Percentiles rank a stretch among this genome's conserved stretches.
phyloP scores from a whole-genome alignment of 2,113 vertebrate genomes.

The Oryzias curvinotus region DNA sequence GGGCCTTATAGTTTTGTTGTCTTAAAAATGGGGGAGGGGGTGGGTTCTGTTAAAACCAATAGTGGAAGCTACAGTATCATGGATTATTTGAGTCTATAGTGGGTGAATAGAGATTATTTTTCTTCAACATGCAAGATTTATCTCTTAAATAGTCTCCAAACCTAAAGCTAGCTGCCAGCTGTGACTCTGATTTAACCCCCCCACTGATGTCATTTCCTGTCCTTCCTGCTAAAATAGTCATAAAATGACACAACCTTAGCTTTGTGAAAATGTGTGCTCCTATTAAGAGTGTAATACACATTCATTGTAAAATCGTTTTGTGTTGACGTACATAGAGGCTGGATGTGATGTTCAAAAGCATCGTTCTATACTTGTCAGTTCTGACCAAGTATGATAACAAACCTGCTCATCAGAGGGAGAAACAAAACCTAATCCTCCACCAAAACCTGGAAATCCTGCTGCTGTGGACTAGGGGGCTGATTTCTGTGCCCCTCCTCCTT shows the following conservation, averaged over 20 bases:
- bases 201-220: slow-evolving; percentile 22
- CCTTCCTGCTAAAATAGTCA: slow-evolving; percentile 16
- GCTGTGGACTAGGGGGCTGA: slow-evolving; percentile 14
- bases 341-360: no score
- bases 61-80: background rate
- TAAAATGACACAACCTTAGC: slow-evolving; percentile 1
- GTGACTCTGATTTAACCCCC: slow-evolving; percentile 11
- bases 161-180: slow-evolving; percentile 17
- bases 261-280: slow-evolving; percentile 2
- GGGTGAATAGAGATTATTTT: no score
- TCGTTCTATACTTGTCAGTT: background rate
- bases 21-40: background rate
- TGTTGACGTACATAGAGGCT: background rate
- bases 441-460: slow-evolving; percentile 23
- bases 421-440: slow-evolving; percentile 27
- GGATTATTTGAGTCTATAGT: no score
- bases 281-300: background rate
- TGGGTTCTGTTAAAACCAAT: background rate
- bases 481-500: slow-evolving; percentile 14
- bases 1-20: slow-evolving; percentile 7
- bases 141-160: slow-evolving; percentile 7
- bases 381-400: slow-evolving; percentile 9
- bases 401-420: slow-evolving; percentile 7
- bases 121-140: slow-evolving; percentile 2
- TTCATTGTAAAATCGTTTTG: background rate